Evolutionary conservation across 2,113 vertebrate species (phyloP), one percentile per base, ranked within the genome.

Genomic region (Macaca nemestrina): DNA sequence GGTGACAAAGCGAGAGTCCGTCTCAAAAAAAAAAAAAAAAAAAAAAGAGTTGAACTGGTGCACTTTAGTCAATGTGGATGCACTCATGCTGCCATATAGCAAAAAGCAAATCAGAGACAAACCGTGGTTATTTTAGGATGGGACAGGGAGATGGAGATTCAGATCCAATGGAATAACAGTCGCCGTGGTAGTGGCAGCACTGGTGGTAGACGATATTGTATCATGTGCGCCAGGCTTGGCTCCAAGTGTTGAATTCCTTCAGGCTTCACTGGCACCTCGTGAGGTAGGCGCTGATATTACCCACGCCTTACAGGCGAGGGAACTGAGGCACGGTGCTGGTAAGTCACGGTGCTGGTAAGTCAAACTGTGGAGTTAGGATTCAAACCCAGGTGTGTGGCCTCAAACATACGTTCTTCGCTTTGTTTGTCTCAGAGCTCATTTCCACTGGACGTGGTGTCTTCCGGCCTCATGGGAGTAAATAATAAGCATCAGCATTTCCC

Each of bases 151-250:
- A 35, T 13, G 61, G 73, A 6, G 13, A 1, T 35, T 84, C 61
- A 70, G 1, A 38, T 35, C 6, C 52, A 22, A 48, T 68, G 27
- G 85, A n/a, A 22, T 38, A 38, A n/a, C 3, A 23, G 67, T 43
- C 8, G 3, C 30, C 9, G 22, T 23, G 0, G 2, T 10, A 6
- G 13, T 18, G 61, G 18, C 27, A 70, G 9, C n/a, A 3, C 1
- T 2, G 25, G 67, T 27, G 16, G 25, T 3, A 32, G 68, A 72
- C 1, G 9, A 5, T 9, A 1, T 1, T 30, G 13, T 45, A 38
- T 8, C 20, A 12, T 4, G 0, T n/a, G 48, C n/a, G n/a, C 50
- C 38, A 14, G 35, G 18, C 43, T 68, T 8, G 64, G 57, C 43
- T n/a, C 30, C 8, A 2, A 1, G 18, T 23, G 8, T 18, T 4